A percentile compares a stretch with the other conserved stretches of the same genome.
phyloP scores from a whole-genome alignment of 2,888 invertebrate genomes.

The Torymus tubicola region DNA sequence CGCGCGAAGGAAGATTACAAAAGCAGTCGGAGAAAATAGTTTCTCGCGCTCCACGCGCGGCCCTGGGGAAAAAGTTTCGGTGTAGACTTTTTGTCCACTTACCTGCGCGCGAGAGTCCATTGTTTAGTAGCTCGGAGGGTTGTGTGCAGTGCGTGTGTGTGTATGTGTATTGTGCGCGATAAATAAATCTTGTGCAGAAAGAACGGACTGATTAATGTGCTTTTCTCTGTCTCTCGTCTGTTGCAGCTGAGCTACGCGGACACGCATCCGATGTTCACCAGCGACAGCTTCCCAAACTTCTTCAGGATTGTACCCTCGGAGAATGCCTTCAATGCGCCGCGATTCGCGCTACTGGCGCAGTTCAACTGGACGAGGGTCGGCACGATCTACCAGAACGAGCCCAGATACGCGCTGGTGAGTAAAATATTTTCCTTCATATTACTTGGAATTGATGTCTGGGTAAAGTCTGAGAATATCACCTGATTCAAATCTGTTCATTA shows the following conservation, averaged over 20 bases:
- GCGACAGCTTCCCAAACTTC: slow-evolving; percentile 95
- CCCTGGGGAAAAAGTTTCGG: slow-evolving; percentile 9
- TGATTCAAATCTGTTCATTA: too few relatives aligned
- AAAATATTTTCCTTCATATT: background rate
- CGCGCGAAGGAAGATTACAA: slow-evolving; percentile 40
- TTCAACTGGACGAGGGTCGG: slow-evolving; percentile 99
- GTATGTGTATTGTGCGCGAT: too few relatives aligned
- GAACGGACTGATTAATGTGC: too few relatives aligned
- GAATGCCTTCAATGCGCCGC: slow-evolving; percentile 95
- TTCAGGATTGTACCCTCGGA: slow-evolving; percentile 98
- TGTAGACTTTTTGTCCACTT: background rate
- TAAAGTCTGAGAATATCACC: too few relatives aligned
- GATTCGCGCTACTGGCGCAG: slow-evolving; percentile 89
- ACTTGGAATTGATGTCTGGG: too few relatives aligned
- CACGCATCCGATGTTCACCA: slow-evolving; percentile 97
- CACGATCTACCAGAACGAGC: slow-evolving; percentile 97
- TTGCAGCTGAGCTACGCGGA: slow-evolving; percentile 95
- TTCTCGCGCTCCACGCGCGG: background rate
- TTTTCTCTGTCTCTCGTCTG: slow-evolving; percentile 30
- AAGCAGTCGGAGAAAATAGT: slow-evolving; percentile 36
- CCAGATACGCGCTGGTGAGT: slow-evolving; percentile 91
- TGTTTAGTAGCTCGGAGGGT: background rate
- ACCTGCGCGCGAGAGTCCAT: background rate
- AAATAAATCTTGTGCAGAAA: too few relatives aligned
- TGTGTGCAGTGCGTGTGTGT: too few relatives aligned